phyloP scores from a whole-genome alignment of 2,113 vertebrate genomes.

The Tupaia chinensis region DNA sequence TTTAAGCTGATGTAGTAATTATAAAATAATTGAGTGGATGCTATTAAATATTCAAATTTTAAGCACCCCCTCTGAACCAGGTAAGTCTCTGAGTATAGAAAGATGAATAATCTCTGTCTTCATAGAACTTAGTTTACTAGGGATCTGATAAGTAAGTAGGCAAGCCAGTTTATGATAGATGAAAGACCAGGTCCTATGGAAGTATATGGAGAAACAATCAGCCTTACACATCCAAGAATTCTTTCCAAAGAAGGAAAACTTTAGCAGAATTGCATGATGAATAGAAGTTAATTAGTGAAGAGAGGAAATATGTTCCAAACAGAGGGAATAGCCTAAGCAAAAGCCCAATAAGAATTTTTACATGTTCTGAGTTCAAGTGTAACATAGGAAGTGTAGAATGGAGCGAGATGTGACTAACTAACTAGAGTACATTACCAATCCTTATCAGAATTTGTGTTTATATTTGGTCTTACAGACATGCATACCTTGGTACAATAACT shows the following conservation, averaged over 20 bases:
- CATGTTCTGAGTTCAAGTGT: background rate
- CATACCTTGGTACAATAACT: background rate
- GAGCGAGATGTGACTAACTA: background rate
- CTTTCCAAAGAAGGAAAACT: background rate
- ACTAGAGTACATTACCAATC: background rate
- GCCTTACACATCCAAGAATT: background rate
- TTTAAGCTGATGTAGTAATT: conserved; percentile 53
- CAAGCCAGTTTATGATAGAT: background rate
- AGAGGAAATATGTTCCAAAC: background rate
- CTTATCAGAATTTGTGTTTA: background rate
- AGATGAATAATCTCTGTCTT: background rate
- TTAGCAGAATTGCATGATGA: conserved; percentile 14
- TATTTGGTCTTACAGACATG: background rate
- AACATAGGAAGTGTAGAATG: background rate
- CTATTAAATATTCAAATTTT: conserved; percentile 44
- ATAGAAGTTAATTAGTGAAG: background rate
- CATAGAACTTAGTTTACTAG: background rate
- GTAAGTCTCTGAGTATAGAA: conserved; percentile 13
- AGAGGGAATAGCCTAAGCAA: background rate
- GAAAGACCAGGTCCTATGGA: background rate
- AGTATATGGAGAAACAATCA: background rate
- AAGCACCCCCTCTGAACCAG: background rate
- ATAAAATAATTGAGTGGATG: conserved; percentile 54
- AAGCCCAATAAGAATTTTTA: background rate
- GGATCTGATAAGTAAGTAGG: background rate